phyloP scores from a whole-genome alignment of 2,888 invertebrate species.

The Perizoma flavofasciatum region DNA sequence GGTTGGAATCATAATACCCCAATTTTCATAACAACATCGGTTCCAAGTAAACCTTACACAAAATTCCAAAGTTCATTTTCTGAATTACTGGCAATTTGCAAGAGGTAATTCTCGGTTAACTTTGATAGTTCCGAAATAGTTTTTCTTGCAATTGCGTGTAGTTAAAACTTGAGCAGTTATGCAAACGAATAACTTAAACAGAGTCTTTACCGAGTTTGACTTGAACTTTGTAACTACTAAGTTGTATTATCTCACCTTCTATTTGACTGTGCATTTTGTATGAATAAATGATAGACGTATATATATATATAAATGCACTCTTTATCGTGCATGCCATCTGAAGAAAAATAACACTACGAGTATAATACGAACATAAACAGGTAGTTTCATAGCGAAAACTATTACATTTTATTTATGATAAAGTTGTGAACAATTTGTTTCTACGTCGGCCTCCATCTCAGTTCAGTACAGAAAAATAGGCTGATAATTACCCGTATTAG shows the following conservation, averaged over 20 bases:
- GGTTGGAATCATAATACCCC: slow-evolving; percentile 13
- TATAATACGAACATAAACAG: too few species aligned
- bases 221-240: slow-evolving; percentile 16
- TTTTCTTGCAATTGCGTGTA: slow-evolving; percentile 59
- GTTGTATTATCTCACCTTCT: slow-evolving; percentile 20
- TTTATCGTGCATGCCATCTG: too few species aligned
- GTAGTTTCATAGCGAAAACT: too few species aligned
- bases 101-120: slow-evolving; percentile 57
- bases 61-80: slow-evolving; percentile 60
- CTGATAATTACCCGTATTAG: slow-evolving; percentile 16
- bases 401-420: too few species aligned
- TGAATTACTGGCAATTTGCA: slow-evolving; percentile 66
- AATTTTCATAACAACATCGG: slow-evolving; percentile 37
- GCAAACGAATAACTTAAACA: slow-evolving; percentile 45
- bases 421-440: too few species aligned
- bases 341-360: too few species aligned
- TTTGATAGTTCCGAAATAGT: slow-evolving; percentile 66
- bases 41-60: slow-evolving; percentile 53
- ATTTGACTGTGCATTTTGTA: slow-evolving; percentile 8
- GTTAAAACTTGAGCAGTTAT: slow-evolving; percentile 53
- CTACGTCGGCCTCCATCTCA: not conserved
- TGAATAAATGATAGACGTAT: not conserved
- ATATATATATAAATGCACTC: too few species aligned
- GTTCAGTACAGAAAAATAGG: slow-evolving; percentile 3
- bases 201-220: slow-evolving; percentile 27